Evolutionary conservation across 1,140 invertebrate genomes (phyloP), one percentile per base, ranked within the genome.

Genomic region (Tetraneura akinire): DNA sequence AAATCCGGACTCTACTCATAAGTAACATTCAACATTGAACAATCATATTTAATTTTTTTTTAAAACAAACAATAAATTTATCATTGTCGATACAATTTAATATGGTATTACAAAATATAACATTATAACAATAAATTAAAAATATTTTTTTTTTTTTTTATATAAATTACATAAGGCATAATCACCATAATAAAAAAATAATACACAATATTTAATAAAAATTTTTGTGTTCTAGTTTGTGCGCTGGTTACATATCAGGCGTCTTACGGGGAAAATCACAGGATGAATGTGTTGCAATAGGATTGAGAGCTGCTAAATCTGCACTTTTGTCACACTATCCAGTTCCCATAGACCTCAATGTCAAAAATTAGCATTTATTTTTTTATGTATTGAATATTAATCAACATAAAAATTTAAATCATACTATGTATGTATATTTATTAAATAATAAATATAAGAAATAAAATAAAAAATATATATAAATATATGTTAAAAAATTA

Each of bases 161-260:
- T 37, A 37, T 37, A 37, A 37, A 37, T 37, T 37, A 37, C 32
- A 37, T 37, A 37, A 37, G 32, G 8, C 8, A 37, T 8, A 37
- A 37, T 37, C 8, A 37, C 8, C 32, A 37, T 4, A 37, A 37
- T 37, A 37, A 4, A 37, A 37, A 37, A 37, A 4, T 4, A 3
- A 37, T 37, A 37, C 8, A 3, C 8, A 37, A 37, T 23, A 29
- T 29, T 26, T 60, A 8, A 26, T 26, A 26, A 60, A 26, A 26
- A 29, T 62, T 62, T 42, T 80, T 80, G 1, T 80, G 21, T 80
- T 82, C n/a, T 68, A 83, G 82, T 70, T 29, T 80, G 26, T 82
- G 82, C 3, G 81, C 82, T 13, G 82, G 82, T 26, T 80, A 82
- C 26, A 81, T 83, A 23, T 80, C 78, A 26, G 82, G 82, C 23